Evolutionary conservation across 2,797 vertebrate species (phyloP).

Genomic region (Pseudomugil tenellus): DNA sequence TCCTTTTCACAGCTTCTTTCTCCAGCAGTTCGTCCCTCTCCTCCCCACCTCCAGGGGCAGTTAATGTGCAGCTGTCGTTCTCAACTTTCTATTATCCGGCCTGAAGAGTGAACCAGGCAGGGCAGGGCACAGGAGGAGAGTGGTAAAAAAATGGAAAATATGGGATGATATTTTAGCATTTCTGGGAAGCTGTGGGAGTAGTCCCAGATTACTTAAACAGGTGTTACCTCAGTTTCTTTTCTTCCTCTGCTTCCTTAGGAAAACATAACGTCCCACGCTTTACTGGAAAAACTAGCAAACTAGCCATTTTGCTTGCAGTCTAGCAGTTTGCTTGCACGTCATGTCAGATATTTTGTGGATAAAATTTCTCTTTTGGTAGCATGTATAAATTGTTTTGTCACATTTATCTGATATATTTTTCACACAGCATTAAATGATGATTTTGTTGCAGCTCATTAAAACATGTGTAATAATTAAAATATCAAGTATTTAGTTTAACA

Average conservation of each 20-base stretch:
- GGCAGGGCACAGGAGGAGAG: constrained; percentile 19
- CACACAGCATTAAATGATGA: too few relatives aligned
- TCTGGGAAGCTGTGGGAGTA: constrained; percentile 60
- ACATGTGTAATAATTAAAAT: not conserved
- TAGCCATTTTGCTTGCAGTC: not conserved
- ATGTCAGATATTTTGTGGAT: not conserved
- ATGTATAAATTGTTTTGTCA: too few relatives aligned
- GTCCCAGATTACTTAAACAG: constrained; percentile 62
- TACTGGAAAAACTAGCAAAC: not conserved
- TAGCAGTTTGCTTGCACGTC: not conserved
- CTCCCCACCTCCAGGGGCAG: constrained; percentile 57
- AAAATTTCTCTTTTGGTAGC: not conserved
- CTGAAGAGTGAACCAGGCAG: constrained; percentile 24
- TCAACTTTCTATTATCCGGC: constrained; percentile 51
- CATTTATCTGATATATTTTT: too few relatives aligned
- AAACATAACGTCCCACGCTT: not conserved
- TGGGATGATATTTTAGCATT: constrained; percentile 56
- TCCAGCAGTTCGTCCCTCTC: constrained; percentile 17
- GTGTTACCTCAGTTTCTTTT: constrained; percentile 42
- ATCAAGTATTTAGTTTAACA: too few relatives aligned
- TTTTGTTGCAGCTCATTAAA: not conserved
- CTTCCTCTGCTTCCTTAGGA: constrained; percentile 10
- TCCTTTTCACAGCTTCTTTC: constrained; percentile 56
- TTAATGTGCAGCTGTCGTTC: constrained; percentile 77
- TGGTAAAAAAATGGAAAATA: constrained; percentile 30